Percentiles rank a stretch among this genome's conserved stretches.
Conservation (phyloP, 2,888 invertebrate species). For the Acheta domesticus region DNA sequence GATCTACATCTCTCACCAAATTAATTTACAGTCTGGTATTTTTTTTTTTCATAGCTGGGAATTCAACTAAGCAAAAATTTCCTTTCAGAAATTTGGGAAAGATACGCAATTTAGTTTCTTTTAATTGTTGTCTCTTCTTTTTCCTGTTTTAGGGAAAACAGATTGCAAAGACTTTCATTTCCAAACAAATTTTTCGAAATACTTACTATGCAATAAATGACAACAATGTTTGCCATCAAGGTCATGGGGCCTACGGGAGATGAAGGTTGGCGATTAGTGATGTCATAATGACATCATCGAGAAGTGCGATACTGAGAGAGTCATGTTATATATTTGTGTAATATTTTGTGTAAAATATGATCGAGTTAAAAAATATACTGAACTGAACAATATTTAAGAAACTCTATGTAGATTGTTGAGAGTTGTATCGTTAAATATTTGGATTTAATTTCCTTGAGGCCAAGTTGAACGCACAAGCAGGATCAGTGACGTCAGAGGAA, state of each 20-base stretch:
- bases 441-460: slow-evolving; percentile 26
- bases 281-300: slow-evolving; percentile 53
- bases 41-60: too few relatives aligned
- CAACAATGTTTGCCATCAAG: slow-evolving; percentile 34
- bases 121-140: too few relatives aligned
- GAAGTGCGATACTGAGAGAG: slow-evolving; percentile 31
- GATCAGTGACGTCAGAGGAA: slow-evolving; percentile 39
- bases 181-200: neutral
- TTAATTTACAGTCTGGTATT: too few relatives aligned
- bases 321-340: slow-evolving; percentile 23
- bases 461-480: slow-evolving; percentile 32
- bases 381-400: too few relatives aligned
- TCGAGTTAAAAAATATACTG: neutral
- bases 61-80: too few relatives aligned
- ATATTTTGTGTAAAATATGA: neutral
- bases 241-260: slow-evolving; percentile 36
- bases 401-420: neutral
- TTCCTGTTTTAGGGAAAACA: too few relatives aligned
- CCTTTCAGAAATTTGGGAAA: too few relatives aligned
- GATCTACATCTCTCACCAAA: too few relatives aligned
- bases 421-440: neutral
- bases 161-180: too few relatives aligned
- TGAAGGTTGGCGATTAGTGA: slow-evolving; percentile 45
- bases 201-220: slow-evolving; percentile 20
- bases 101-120: too few relatives aligned